Percentiles rank a stretch among this genome's conserved stretches.
phyloP scores from a whole-genome alignment of 2,797 vertebrate species.

The Kryptolebias ocellatus region DNA sequence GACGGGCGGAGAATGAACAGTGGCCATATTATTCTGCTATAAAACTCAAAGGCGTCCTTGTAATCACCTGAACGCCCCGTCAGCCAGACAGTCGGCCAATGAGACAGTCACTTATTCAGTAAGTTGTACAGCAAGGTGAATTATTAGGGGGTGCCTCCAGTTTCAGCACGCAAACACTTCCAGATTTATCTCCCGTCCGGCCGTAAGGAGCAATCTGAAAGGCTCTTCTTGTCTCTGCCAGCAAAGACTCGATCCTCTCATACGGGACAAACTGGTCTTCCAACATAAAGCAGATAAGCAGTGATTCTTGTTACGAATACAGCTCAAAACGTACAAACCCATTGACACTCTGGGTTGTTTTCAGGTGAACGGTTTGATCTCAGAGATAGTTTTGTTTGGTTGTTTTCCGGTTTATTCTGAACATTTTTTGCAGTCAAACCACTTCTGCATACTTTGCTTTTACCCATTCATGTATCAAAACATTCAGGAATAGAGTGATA shows the following conservation, averaged over 20 bases:
- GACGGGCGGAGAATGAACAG: slow-evolving; percentile 59
- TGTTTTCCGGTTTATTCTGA: no score
- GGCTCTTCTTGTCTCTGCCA: neutral
- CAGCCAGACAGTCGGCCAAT: slow-evolving; percentile 51
- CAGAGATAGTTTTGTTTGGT: no score
- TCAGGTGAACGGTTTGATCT: no score
- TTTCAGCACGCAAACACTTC: slow-evolving; percentile 14
- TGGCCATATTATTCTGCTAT: slow-evolving; percentile 73
- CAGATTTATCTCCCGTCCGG: slow-evolving; percentile 20
- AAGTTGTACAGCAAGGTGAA: slow-evolving; percentile 25
- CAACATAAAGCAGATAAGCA: neutral
- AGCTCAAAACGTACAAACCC: no score
- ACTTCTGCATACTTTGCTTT: no score
- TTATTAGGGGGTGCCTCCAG: slow-evolving; percentile 29
- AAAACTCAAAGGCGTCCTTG: slow-evolving; percentile 82
- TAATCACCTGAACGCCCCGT: slow-evolving; percentile 73
- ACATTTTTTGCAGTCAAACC: no score
- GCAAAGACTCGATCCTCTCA: slow-evolving; percentile 6
- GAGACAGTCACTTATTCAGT: slow-evolving; percentile 51
- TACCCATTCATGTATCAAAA: no score
- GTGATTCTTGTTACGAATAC: no score
- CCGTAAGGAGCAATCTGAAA: slow-evolving; percentile 9
- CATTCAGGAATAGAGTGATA: no score
- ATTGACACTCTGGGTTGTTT: no score
- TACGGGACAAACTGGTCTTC: neutral